Conservation (phyloP, 2,888 invertebrate genomes). For the Diplolepis rosae region DNA sequence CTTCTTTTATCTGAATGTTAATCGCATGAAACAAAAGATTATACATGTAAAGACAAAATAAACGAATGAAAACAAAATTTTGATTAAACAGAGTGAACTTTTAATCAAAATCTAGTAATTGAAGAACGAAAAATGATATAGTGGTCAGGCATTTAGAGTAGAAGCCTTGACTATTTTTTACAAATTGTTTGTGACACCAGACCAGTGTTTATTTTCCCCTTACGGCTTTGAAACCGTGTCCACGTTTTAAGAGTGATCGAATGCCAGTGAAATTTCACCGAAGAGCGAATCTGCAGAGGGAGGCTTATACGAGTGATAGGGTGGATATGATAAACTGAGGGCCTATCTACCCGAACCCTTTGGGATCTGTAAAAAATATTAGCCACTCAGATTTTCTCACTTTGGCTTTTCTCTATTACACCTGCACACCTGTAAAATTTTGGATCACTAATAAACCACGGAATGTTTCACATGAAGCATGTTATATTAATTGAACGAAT, state of each 20-base stretch:
- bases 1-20: too few species aligned
- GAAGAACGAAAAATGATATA: neutral
- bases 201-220: constrained; percentile 5
- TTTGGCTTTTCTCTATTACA: constrained; percentile 45
- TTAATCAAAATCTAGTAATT: neutral
- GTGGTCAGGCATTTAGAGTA: neutral
- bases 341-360: constrained; percentile 45
- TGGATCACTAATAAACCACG: too few species aligned
- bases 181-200: neutral
- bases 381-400: constrained; percentile 49
- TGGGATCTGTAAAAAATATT: constrained; percentile 52
- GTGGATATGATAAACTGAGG: constrained; percentile 41
- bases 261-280: constrained; percentile 36
- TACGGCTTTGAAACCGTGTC: constrained; percentile 10
- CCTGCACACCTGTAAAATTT: neutral
- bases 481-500: too few species aligned
- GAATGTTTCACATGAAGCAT: too few species aligned
- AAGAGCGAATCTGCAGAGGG: constrained; percentile 44
- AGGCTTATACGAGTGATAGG: constrained; percentile 39
- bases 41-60: too few species aligned
- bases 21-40: neutral
- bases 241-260: constrained; percentile 20
- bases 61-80: too few species aligned
- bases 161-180: neutral
- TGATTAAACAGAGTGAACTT: neutral